A percentile compares a stretch with the other conserved stretches of the same genome.
Evolutionary conservation across 2,797 vertebrate genomes (phyloP).

Genomic region (Tadarida brasiliensis): DNA sequence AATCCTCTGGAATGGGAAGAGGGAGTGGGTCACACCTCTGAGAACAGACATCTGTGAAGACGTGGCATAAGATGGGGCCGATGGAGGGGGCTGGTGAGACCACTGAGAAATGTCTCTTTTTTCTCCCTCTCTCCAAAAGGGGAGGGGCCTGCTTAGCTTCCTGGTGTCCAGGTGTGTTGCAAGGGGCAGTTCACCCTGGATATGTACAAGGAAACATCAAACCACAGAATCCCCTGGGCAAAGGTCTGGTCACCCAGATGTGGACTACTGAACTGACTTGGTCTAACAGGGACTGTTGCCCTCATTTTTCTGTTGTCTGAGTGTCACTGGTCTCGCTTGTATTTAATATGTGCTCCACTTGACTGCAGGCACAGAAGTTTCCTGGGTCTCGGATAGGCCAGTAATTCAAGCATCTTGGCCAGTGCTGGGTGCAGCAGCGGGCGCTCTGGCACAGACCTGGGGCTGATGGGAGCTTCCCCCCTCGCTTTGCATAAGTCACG

Average conservation of each 20-base stretch:
- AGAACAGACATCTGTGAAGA: background rate
- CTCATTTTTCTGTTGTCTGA: background rate
- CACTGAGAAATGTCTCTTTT: background rate
- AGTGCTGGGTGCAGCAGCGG: background rate
- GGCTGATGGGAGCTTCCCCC: background rate
- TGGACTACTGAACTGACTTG: background rate
- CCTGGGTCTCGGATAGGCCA: background rate
- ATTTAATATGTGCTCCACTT: background rate
- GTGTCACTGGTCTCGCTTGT: background rate
- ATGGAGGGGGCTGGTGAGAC: background rate
- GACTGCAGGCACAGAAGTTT: background rate
- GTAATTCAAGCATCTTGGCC: slow-evolving; percentile 40
- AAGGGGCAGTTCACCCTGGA: background rate
- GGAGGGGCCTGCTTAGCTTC: background rate
- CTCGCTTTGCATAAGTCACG: background rate
- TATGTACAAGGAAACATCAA: background rate
- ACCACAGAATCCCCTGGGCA: background rate
- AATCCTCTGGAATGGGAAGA: background rate
- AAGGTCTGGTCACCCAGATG: background rate
- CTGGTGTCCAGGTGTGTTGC: background rate
- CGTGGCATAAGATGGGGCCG: background rate
- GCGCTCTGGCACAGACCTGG: background rate
- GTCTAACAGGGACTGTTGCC: background rate
- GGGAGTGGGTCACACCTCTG: background rate
- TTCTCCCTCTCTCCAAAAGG: background rate